Evolutionary conservation across 2,113 vertebrate genomes (phyloP).

Genomic region (Oreochromis spilurus): DNA sequence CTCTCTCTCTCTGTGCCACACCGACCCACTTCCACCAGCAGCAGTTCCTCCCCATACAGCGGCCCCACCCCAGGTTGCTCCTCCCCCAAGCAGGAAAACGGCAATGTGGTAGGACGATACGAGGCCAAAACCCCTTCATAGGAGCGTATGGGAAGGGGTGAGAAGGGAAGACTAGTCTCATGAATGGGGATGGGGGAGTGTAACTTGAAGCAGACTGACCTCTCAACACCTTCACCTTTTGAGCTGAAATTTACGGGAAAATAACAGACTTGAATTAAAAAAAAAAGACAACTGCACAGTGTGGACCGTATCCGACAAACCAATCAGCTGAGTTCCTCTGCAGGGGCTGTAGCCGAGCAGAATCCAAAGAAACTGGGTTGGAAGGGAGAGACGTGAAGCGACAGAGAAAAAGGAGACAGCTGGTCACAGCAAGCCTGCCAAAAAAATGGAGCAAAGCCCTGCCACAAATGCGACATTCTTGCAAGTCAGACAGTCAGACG

Average conservation of each 20-base stretch:
- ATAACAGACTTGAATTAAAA: conserved; percentile 27
- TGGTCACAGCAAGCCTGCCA: conserved; percentile 69
- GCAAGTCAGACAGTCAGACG: conserved; percentile 66
- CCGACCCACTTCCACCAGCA: conserved; percentile 78
- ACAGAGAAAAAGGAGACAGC: conserved; percentile 64
- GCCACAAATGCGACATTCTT: conserved; percentile 69
- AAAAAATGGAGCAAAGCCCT: conserved; percentile 58
- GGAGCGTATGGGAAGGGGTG: conserved; percentile 6
- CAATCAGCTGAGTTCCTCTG: conserved; percentile 46
- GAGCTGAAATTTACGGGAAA: conserved; percentile 16
- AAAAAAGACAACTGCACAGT: conserved; percentile 17
- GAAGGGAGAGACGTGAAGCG: conserved; percentile 51
- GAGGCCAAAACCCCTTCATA: conserved; percentile 84
- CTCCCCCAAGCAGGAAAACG: conserved; percentile 88
- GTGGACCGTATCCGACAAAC: conserved; percentile 18
- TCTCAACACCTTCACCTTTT: neutral
- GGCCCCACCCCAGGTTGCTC: conserved; percentile 66
- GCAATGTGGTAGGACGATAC: conserved; percentile 59
- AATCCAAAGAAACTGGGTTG: conserved; percentile 71
- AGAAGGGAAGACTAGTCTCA: neutral
- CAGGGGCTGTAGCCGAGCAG: conserved; percentile 50
- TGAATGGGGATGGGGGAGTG: neutral
- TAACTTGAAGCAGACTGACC: conserved; percentile 11
- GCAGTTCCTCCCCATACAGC: conserved; percentile 79
- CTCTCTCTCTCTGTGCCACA: conserved; percentile 39